phyloP scores from a whole-genome alignment of 2,888 invertebrate species.

The Mesorhabditis spiculigera region DNA sequence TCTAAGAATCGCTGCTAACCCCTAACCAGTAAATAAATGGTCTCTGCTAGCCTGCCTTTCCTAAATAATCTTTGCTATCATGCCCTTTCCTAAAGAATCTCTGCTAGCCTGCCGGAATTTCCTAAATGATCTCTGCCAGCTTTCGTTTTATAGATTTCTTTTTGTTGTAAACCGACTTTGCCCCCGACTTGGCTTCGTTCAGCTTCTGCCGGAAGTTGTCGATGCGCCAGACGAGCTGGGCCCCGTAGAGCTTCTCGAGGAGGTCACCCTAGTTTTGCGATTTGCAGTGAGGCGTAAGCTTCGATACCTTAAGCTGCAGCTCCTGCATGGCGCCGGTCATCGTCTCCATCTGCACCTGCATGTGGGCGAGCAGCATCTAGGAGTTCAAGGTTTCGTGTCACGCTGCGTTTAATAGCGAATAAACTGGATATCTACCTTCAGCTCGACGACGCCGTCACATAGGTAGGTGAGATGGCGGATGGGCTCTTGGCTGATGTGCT shows the following conservation, averaged over 20 bases:
- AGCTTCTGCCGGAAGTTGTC: slow-evolving; percentile 56
- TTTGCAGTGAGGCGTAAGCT: neutral
- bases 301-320: slow-evolving; percentile 18
- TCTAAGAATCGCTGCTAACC: neutral
- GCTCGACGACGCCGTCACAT: slow-evolving; percentile 55
- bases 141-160: no score
- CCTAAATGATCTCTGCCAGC: no score
- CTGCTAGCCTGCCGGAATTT: no score
- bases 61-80: no score
- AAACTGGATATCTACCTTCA: slow-evolving; percentile 34
- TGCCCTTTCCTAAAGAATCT: no score
- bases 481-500: slow-evolving; percentile 59
- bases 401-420: no score
- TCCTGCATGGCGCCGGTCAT: slow-evolving; percentile 24
- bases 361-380: slow-evolving; percentile 17
- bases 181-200: slow-evolving; percentile 48
- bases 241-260: slow-evolving; percentile 59
- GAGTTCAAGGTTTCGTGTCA: neutral
- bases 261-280: neutral
- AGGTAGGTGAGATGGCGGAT: slow-evolving; percentile 57
- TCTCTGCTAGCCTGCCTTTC: no score
- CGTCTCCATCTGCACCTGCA: slow-evolving; percentile 34
- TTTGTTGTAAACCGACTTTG: neutral
- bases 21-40: no score
- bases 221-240: slow-evolving; percentile 61